Evolutionary conservation across 2,888 invertebrate genomes (phyloP).

Genomic region (Trachelus iudaicus): DNA sequence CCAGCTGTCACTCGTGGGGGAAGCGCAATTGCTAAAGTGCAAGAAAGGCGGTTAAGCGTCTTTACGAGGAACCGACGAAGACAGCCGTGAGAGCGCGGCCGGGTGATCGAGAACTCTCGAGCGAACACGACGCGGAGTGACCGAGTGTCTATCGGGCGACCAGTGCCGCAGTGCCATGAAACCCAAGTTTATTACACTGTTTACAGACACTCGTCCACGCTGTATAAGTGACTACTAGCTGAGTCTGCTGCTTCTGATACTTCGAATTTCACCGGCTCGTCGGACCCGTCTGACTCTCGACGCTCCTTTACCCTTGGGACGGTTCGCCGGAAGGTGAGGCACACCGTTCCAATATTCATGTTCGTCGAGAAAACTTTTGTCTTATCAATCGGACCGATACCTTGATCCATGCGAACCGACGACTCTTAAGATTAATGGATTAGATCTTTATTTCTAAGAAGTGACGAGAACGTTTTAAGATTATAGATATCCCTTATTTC

Average conservation of each 20-base stretch:
- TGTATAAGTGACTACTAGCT: neutral
- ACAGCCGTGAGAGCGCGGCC: neutral
- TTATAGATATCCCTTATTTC: neutral
- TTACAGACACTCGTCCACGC: conserved; percentile 9
- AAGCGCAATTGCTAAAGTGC: conserved; percentile 37
- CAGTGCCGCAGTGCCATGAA: conserved; percentile 45
- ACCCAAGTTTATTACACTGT: conserved; percentile 31
- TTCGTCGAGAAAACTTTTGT: neutral
- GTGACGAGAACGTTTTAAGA: neutral
- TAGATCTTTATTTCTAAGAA: neutral
- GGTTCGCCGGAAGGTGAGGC: neutral
- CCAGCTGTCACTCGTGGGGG: conserved; percentile 56
- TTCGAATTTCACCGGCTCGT: neutral
- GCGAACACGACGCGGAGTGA: conserved; percentile 21
- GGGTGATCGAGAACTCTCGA: neutral
- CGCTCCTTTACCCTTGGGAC: neutral
- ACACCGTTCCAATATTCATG: neutral
- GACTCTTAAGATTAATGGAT: neutral
- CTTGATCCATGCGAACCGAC: neutral
- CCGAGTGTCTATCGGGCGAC: conserved; percentile 29
- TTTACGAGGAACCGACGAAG: neutral
- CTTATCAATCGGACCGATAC: neutral
- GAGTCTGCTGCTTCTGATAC: conserved; percentile 42
- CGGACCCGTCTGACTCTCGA: neutral
- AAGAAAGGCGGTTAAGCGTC: neutral